phyloP scores from a whole-genome alignment of 2,113 vertebrate species.

The Phrynosoma platyrhinos region DNA sequence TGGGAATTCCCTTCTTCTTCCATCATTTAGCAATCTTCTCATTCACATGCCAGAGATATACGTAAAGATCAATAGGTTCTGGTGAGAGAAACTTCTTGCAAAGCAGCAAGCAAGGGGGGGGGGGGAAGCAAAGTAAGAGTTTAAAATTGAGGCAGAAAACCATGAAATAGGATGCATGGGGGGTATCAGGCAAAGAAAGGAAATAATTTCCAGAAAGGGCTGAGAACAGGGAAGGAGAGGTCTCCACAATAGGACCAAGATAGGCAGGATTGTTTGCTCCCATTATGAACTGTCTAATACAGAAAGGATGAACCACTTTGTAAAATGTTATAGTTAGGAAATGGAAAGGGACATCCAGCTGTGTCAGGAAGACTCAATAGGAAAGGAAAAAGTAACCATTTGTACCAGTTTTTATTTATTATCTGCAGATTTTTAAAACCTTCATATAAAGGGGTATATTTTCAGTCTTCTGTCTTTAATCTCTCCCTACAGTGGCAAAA shows the following conservation, averaged over 20 bases:
- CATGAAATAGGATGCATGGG: background rate
- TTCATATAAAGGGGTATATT: background rate
- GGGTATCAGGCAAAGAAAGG: constrained; percentile 5
- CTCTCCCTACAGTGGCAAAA: background rate
- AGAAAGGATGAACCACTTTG: background rate
- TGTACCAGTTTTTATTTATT: constrained; percentile 16
- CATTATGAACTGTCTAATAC: background rate
- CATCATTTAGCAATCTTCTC: constrained; percentile 16
- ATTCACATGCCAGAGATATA: constrained; percentile 23
- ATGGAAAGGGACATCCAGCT: background rate
- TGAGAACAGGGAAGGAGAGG: background rate
- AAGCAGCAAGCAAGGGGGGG: constrained; percentile 11
- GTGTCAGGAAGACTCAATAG: background rate
- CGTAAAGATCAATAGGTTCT: constrained; percentile 45
- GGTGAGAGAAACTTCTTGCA: constrained; percentile 22
- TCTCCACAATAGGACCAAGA: background rate
- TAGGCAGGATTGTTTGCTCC: background rate
- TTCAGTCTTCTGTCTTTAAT: background rate
- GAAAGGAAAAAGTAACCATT: background rate
- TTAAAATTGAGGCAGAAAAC: background rate
- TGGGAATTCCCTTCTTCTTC: constrained; percentile 50
- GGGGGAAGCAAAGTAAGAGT: background rate
- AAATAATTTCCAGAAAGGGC: background rate
- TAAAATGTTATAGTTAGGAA: constrained; percentile 9
- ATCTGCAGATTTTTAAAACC: background rate